Base-by-base conservation (phyloP, 1,140 invertebrate genomes). In the Drosophila trapezifrons region DNA sequence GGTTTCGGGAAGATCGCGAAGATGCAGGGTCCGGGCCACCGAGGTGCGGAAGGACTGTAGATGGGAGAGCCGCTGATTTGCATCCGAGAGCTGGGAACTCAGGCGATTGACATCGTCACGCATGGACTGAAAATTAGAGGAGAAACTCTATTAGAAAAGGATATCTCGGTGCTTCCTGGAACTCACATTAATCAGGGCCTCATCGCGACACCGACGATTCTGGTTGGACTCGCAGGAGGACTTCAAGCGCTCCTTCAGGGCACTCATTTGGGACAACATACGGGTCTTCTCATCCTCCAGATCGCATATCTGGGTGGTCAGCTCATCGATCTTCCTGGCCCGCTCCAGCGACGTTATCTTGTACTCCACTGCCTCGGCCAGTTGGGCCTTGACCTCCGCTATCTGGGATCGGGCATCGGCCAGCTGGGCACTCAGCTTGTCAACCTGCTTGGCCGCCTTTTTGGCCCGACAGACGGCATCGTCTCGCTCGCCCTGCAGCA, bases 301-400 rank as follows among this genome's bases (percentile, higher is more conserved):
- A 70, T 92, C 91, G 22, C 90, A 90, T 17, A 91, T 77, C 46
- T 91, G 89, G 22, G 77, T 80, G 76, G 97, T 95, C 2, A 97
- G 92, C 54, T 97, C 96, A 86, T 97, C 96, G 65, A 97, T 95
- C 92, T 97, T 97, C 37, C 96, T 93, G 0, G 95, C 96, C 20
- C 96, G 93, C 92, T 97, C 96, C 71, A 97, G 80, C 7, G 96
- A 95, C 15, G 96, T 95, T 78, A 97, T 96, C 96, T 97, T 97
- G 82, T 96, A 97, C 89, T 97, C 96, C 10, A 96, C 95, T 0
- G 96, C 96, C 92, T 97, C 96, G 0, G 95, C 94, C 12, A 97
- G 91, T 90, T 97, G 96, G 2, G 95, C 93, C 90, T 96, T 96
- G 20, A 97, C 93, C 91, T 97, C 96, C 9, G 95, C 94, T 40